Evolutionary conservation across 2,113 vertebrate genomes (phyloP), one percentile per base, ranked within the genome.

Genomic region (Nothocercus julius): DNA sequence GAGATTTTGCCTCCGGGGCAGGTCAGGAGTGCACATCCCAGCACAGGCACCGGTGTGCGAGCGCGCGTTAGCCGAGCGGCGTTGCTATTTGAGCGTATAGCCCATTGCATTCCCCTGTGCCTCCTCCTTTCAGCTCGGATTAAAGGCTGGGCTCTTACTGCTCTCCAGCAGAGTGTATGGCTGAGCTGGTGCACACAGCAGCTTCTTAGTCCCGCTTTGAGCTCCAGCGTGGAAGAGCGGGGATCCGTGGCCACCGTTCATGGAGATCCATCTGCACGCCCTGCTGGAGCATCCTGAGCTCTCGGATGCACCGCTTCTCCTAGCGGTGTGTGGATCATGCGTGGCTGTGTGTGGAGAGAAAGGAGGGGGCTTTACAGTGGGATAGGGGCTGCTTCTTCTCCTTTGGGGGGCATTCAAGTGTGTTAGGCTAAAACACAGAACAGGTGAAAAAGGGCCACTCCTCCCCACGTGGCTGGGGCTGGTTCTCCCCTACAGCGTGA

Each of bases 231-330:
- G 97, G 97, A 97, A 97, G 96, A 98, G 98, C 95, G 97, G 97
- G 98, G 98, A 98, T 98, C 97, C 97, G 95, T 98, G 76, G 63
- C 84, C 44, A 44, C 44, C 15, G 16, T 44, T 7, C 15, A 16
- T 44, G 44, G 44, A 16, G 44, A 44, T 44, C 7, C 44, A 44
- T 83, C 78, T 32, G 42, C 69, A 64, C 70, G 86, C 84, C 63
- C 85, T 97, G 97, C 96, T 96, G 96, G 95, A 88, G 96, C 98
- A 97, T 97, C 94, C 54, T 98, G 97, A 98, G 97, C 97, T 98
- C 95, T 97, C 82, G 93, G 78, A 97, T 95, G 89, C 93, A 93
- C 97, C 95, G 96, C 94, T 98, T 98, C 97, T 98, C 96, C 96
- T 97, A 94, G 86, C 95, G 59, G 92, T 97, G 96, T 95, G 82